Evolutionary conservation across 2,113 vertebrate species (phyloP), one percentile per base, ranked within the genome.

Genomic region (Psilopsiagon aymara): DNA sequence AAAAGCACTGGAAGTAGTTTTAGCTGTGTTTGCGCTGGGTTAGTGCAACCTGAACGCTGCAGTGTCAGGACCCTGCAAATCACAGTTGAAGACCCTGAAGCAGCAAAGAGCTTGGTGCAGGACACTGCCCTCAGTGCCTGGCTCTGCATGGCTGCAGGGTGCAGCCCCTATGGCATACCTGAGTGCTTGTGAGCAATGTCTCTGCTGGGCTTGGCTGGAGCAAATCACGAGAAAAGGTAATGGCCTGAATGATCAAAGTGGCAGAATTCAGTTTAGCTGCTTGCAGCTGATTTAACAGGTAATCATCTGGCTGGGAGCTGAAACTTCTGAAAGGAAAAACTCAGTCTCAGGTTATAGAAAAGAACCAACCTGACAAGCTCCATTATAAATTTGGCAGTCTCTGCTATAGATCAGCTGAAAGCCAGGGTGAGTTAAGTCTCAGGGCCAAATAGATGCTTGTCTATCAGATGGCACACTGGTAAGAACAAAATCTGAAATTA

Each of bases 361-460:
- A 69, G 63, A 52, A 55, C 53, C 80, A 66, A 19, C 55, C 18
- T 82, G 80, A 67, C 64, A 86, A 77, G 90, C 84, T 20, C 9
- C 11, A 10, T 94, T 83, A 59, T 59, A 53, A 68, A 86, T 91
- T 41, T 70, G 43, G 31, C 80, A 88, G 60, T 53, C 57, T 89
- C 28, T 59, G 63, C 75, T 43, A 17, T 96, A 77, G 82, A 88
- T 95, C 92, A 96, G 53, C 23, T 18, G 59, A 79, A 73, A 91
- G 53, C 47, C 20, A 9, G 37, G 52, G 67, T 63, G 71, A 86
- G 71, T 39, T 29, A 73, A 60, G 71, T 67, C 55, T 79, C 86
- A 92, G 77, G 91, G 73, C 81, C 83, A 91, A 70, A 79, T 29
- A 84, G 86, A 73, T 91, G 94, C 94, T 93, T 93, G 77, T 79